Evolutionary conservation across 2,888 invertebrate genomes (phyloP), one percentile per base, ranked within the genome.

Genomic region (Caenorhabditis zanzibari): DNA sequence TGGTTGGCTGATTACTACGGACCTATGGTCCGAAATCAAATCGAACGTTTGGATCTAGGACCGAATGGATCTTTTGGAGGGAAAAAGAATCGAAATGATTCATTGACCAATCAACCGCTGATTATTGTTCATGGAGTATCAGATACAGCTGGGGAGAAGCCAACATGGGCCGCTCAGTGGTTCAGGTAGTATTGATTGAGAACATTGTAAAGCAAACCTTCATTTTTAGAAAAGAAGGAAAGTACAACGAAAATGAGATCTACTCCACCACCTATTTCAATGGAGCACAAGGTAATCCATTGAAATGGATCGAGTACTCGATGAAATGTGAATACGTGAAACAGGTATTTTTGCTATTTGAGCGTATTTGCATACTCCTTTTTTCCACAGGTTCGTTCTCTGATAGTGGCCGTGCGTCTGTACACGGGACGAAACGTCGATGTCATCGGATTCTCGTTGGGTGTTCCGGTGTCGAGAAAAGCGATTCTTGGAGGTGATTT

Each of bases 201-300:
- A 5, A 1, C 6, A 35, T 26, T 24, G 6, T 5, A 52, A 24
- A 44, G n/a, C n/a, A 9, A 9, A 5, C 44, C 16, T 44, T 52
- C 12, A 26, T 56, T 66, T 86, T 12, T 72, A 90, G 88, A 72
- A 64, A 77, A 63, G 66, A 75, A 6, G 88, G 87, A 9, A 88
- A 88, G 16, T 91, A 91, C 81, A 85, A 85, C 4, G 85, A 84
- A 10, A 86, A 87, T 26, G 91, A 91, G 72, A 79, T 91, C 56
- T 91, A 91, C 72, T 90, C 88, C n/a, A 91, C 91, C 2, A 91
- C 91, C 2, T 91, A 91, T 74, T 90, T 91, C 72, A 91, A 92
- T 76, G 91, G 91, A 6, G 90, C 90, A 5, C 90, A 91, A 66
- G 92, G 92, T 14, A 91, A 92, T 77, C 91, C 92, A 9, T 82